Base-by-base conservation (phyloP, 1,140 invertebrate genomes). In the Apolygus lucorum region DNA sequence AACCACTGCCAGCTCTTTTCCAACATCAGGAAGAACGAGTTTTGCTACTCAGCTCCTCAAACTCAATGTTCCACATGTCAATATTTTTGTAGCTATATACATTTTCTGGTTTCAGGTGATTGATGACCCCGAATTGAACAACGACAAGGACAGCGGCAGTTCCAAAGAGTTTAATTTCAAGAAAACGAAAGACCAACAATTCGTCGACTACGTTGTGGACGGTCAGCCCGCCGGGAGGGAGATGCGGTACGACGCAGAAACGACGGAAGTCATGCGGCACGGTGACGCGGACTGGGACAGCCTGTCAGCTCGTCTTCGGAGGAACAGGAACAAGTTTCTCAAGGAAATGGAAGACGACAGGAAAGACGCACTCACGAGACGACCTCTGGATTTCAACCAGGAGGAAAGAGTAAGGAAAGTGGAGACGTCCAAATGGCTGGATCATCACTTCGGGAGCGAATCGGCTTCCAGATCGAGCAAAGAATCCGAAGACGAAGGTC, bases 371-470 rank as follows among this genome's bases (percentile, higher is more conserved):
- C 75, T 92, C 68, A 90, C 89, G 17, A 87, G 88, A 73, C 85
- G 86, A 42, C 90, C 91, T 0, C 77, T 93, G 34, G 90, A 93
- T 77, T 88, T 92, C 73, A 89, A 91, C 75, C 85, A 90, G 74
- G 92, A 96, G 78, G 91, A 95, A 76, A 88, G 93, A 77, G 92
- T 92, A 0, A 83, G 91, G 65, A 91, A 92, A 80, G 88, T 88
- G 73, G 93, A 91, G 82, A 96, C 90, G 0, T 90, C 87, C 72
- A 93, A 89, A 78, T 96, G 90, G 91, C 80, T 93, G 17, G 91
- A 94, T 72, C 88, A 88, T 74, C 92, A 95, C 76, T 95, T 94
- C 75, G 92, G 92, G 52, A 92, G 90, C 76, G 91, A 91, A 64
- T 91, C 89, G 0, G 52, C 49, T 21, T 70, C 69, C 4, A 82